Base-by-base conservation (phyloP, 2,113 vertebrate genomes). In the Elephantulus edwardii region DNA sequence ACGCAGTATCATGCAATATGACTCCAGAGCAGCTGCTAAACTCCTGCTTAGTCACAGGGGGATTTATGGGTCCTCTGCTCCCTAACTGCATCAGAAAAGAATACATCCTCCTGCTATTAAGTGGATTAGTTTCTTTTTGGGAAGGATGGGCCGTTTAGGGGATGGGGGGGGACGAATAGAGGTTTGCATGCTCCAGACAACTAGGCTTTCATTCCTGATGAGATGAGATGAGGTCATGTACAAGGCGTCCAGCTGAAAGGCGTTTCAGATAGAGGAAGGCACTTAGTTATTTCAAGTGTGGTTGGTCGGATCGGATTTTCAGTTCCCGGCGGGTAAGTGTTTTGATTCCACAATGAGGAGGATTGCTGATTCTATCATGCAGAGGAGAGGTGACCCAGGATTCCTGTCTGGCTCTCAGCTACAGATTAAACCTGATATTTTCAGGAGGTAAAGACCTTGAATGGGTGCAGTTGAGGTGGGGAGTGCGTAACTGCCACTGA, bases 321-420 rank as follows among this genome's bases (percentile, higher is more conserved):
- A 54, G 4, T 77, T 83, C 46, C 5, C 50, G 3, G 5, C 72
- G 33, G 91, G 40, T 77, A 52, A 82, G 40, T 83, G 48, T 42
- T 76, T 38, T 6, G 30, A 82, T 92, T 76, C 70, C 46, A 10
- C 38, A n/a, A 33, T 60, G 46, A 52, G 5, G 54, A 2, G 77
- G 38, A 54, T 84, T 93, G 75, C 13, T 54, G 91, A 60, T 58
- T 93, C 64, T 46, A 10, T 83, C 20, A 75, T 46, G 17, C 8
- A 56, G 54, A 14, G 8, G 40, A 26, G 66, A 58, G 12, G 46
- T 93, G 30, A 60, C 79, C 75, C 68, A 54, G 19, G 84, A 85
- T 82, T 89, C 42, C 83, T 76, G 5, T 72, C 72, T 75, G 62
- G 60, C 68, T 95, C 86, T 90, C 11, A 64, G 24, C 50, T 81